phyloP scores from a whole-genome alignment of 2,888 invertebrate genomes.

The Hololepta plana region DNA sequence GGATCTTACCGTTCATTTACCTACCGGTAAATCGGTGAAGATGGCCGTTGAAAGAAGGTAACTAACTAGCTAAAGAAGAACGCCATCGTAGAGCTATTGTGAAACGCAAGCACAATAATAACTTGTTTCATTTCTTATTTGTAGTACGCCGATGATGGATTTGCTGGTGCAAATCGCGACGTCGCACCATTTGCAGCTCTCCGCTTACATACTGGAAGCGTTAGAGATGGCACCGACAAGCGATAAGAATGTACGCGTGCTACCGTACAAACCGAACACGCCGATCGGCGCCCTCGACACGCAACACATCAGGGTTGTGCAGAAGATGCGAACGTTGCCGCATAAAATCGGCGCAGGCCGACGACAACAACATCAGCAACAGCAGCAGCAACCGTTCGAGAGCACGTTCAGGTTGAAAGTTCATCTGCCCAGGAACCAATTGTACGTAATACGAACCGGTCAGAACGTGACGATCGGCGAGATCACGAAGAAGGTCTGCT shows the following conservation, averaged over 20 bases:
- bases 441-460: constrained; percentile 57
- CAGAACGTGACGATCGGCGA: constrained; percentile 48
- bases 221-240: constrained; percentile 31
- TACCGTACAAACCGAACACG: constrained; percentile 56
- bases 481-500: constrained; percentile 52
- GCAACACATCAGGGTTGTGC: constrained; percentile 25
- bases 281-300: constrained; percentile 44
- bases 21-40: constrained; percentile 30
- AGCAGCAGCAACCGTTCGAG: constrained; percentile 39
- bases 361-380: no score
- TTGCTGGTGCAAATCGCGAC: constrained; percentile 53
- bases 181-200: constrained; percentile 45
- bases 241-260: constrained; percentile 34
- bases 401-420: constrained; percentile 41
- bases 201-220: constrained; percentile 44
- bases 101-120: constrained; percentile 2
- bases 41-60: constrained; percentile 39
- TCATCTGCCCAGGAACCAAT: constrained; percentile 60
- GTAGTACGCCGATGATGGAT: constrained; percentile 63
- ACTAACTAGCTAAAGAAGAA: constrained; percentile 10
- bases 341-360: no score
- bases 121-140: constrained; percentile 14
- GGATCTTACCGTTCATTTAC: constrained; percentile 46
- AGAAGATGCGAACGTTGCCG: constrained; percentile 18
- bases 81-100: constrained; percentile 1